Evolutionary conservation across 2,888 invertebrate species (phyloP).

Genomic region (Diplazon laetatorius): DNA sequence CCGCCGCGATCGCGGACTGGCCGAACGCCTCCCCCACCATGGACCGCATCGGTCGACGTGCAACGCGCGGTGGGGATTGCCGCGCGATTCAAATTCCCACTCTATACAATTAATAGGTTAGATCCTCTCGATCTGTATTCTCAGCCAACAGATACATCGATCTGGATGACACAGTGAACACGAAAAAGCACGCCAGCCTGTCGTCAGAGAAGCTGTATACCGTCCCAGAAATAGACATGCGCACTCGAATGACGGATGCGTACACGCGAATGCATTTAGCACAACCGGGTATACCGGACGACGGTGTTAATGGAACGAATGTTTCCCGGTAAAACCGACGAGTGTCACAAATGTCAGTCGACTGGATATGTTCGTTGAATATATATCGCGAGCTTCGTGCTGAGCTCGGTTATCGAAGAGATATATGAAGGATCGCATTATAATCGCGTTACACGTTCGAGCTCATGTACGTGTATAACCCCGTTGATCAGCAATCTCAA

Average conservation of each 20-base stretch:
- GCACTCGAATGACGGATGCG: slow-evolving; percentile 50
- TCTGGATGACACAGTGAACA: no score
- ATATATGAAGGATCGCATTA: slow-evolving; percentile 67
- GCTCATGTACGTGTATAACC: slow-evolving; percentile 46
- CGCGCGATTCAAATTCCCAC: no score
- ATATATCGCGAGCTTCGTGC: slow-evolving; percentile 44
- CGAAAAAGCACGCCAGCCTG: no score
- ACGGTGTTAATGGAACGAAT: slow-evolving; percentile 41
- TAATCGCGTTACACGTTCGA: slow-evolving; percentile 59
- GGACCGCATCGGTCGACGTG: no score
- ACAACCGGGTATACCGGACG: slow-evolving; percentile 21
- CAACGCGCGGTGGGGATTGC: no score
- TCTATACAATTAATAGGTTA: no score
- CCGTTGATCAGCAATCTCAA: slow-evolving; percentile 48
- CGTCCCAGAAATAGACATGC: slow-evolving; percentile 24
- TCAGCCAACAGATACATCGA: no score
- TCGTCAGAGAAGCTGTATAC: no score
- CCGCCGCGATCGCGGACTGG: no score
- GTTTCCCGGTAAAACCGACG: slow-evolving; percentile 25
- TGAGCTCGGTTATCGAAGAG: slow-evolving; percentile 33
- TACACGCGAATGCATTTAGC: slow-evolving; percentile 59
- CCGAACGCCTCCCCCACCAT: no score
- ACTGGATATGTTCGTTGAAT: slow-evolving; percentile 9
- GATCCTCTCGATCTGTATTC: no score
- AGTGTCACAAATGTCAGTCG: slow-evolving; percentile 29